phyloP scores from a whole-genome alignment of 2,797 vertebrate species.

The Mus minutoides region DNA sequence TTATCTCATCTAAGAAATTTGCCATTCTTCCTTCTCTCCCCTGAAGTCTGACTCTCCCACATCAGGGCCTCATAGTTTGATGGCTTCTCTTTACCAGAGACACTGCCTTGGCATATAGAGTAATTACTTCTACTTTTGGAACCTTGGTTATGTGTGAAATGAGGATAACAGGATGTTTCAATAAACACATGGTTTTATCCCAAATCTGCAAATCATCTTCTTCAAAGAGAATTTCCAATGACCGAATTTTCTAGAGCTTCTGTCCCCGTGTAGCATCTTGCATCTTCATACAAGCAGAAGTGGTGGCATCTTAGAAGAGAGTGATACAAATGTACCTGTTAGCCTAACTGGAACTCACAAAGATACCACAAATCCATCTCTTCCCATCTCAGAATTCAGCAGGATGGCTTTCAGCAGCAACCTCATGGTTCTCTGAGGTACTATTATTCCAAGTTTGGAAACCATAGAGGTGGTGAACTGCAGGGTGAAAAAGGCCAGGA shows the following conservation, averaged over 20 bases:
- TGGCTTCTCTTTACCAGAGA: background rate
- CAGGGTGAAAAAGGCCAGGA: background rate
- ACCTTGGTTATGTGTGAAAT: background rate
- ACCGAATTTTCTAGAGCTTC: slow-evolving; percentile 29
- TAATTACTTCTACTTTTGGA: background rate
- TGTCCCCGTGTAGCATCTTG: background rate
- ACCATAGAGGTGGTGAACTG: background rate
- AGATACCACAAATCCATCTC: background rate
- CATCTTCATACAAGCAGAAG: background rate
- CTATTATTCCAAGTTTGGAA: background rate
- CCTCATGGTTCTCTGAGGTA: background rate
- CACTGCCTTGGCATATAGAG: background rate
- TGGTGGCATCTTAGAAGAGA: slow-evolving; percentile 38
- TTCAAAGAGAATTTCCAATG: background rate
- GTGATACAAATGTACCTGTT: slow-evolving; percentile 12
- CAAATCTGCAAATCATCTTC: slow-evolving; percentile 34
- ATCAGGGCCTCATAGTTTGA: background rate
- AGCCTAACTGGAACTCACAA: slow-evolving; percentile 15
- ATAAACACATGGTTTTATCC: background rate
- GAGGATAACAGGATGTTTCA: background rate
- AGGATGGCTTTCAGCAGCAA: background rate
- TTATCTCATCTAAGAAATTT: background rate
- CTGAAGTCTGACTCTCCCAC: background rate
- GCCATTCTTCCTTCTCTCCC: background rate
- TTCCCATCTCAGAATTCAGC: background rate